Percentiles rank a stretch among this genome's conserved stretches.
These are phyloP conservation scores for Harpegnathos saltator DNA, from an alignment of 1,140 invertebrate species.

Conservation along the genomic window DNA sequence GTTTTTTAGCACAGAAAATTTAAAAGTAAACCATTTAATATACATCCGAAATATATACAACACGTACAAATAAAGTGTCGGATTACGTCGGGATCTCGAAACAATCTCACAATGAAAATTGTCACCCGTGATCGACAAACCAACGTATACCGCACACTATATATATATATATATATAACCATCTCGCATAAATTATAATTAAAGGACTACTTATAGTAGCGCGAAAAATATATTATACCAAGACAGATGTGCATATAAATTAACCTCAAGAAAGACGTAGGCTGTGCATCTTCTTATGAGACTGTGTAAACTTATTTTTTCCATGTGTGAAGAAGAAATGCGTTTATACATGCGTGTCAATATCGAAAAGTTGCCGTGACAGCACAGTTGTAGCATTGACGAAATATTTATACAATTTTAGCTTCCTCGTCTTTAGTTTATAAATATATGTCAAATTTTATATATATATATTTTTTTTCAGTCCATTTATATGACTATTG, in stretches of 20 bases:
- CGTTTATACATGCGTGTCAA: conserved; percentile 17
- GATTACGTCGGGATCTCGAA: conserved; percentile 1
- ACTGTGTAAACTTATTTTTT: conserved; percentile 59
- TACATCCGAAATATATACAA: conserved; percentile 22
- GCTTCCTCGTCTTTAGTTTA: conserved; percentile 64
- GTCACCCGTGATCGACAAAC: conserved; percentile 11
- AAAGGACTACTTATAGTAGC: conserved; percentile 9
- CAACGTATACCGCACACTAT: no score
- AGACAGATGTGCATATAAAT: conserved; percentile 80
- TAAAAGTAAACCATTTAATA: conserved; percentile 22
- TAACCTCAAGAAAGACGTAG: conserved; percentile 80
- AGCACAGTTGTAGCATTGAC: conserved; percentile 34
- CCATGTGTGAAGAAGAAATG: conserved; percentile 53
- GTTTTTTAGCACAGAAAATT: conserved; percentile 24
- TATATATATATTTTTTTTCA: conserved; percentile 29
- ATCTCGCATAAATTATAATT: conserved; percentile 8
- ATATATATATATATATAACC: not conserved
- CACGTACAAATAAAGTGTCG: not conserved
- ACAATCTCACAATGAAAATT: conserved; percentile 23
- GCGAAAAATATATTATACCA: conserved; percentile 62
- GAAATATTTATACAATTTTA: conserved; percentile 67
- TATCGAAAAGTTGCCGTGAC: conserved; percentile 25
- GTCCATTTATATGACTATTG: conserved; percentile 60
- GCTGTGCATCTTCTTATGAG: conserved; percentile 79
- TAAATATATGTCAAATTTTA: conserved; percentile 71